These are phyloP conservation scores for Leptopterna dolabrata DNA, from an alignment of 2,888 invertebrate species.

Conservation along the genomic window DNA sequence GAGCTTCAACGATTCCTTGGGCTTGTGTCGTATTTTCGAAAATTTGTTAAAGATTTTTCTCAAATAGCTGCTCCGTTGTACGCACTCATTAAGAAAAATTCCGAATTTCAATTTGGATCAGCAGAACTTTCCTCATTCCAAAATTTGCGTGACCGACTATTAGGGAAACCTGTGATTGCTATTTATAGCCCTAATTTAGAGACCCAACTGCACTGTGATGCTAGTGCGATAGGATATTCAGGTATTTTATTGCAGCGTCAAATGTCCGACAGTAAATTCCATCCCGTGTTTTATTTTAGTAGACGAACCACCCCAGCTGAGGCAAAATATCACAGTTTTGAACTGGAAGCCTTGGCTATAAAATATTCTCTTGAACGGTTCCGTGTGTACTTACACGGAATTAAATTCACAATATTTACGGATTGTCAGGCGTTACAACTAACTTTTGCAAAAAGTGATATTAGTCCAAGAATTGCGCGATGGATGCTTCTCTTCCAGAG, in stretches of 20 bases:
- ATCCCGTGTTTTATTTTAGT: constrained; percentile 43
- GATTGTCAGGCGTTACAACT: constrained; percentile 19
- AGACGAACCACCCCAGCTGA: not conserved
- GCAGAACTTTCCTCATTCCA: too few relatives aligned
- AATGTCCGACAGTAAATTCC: not conserved
- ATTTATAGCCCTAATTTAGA: too few relatives aligned
- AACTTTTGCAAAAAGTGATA: not conserved
- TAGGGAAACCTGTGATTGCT: too few relatives aligned
- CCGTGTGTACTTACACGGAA: not conserved
- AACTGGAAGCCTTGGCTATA: constrained; percentile 13
- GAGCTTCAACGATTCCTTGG: too few relatives aligned
- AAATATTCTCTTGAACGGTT: not conserved
- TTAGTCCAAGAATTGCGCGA: constrained; percentile 12
- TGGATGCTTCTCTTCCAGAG: not conserved
- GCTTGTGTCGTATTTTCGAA: too few relatives aligned
- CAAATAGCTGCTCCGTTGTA: too few relatives aligned
- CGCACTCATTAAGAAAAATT: too few relatives aligned
- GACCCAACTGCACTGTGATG: constrained; percentile 44
- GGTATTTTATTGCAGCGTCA: constrained; percentile 14
- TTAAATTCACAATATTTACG: not conserved
- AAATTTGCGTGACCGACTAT: too few relatives aligned
- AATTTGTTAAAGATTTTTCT: too few relatives aligned
- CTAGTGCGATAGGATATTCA: not conserved
- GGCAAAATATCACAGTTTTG: constrained; percentile 26
- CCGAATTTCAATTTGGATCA: too few relatives aligned